phyloP scores from a whole-genome alignment of 1,140 invertebrate genomes.

The Micrasema minimum region DNA sequence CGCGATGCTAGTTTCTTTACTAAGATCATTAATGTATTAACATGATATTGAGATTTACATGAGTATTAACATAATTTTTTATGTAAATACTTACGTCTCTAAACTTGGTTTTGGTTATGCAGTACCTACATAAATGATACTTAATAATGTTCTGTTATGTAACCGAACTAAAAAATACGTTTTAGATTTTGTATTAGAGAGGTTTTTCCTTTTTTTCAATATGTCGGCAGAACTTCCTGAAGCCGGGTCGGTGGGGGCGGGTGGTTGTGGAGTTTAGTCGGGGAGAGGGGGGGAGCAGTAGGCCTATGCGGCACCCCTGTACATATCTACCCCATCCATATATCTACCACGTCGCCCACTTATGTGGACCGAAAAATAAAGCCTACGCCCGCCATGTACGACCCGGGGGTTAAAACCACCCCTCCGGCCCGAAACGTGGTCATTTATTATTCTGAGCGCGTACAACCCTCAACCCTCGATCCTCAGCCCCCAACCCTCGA shows the following conservation, averaged over 20 bases:
- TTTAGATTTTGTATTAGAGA: too few relatives aligned
- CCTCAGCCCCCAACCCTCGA: slow-evolving; percentile 18
- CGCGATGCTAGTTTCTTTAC: too few relatives aligned
- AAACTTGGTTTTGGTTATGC: too few relatives aligned
- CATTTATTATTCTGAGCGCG: slow-evolving; percentile 52
- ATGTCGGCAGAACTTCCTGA: slow-evolving; percentile 9
- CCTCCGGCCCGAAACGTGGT: slow-evolving; percentile 39
- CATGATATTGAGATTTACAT: too few relatives aligned
- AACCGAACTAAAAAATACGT: too few relatives aligned
- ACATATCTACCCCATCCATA: too few relatives aligned
- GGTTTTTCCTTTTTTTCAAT: slow-evolving; percentile 30
- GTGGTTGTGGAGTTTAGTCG: too few relatives aligned
- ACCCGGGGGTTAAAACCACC: slow-evolving; percentile 38
- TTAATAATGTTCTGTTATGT: too few relatives aligned
- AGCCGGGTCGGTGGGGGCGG: slow-evolving; percentile 1
- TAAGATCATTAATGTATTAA: too few relatives aligned
- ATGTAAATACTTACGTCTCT: too few relatives aligned
- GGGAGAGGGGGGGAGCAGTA: slow-evolving; percentile 23
- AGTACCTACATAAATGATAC: too few relatives aligned
- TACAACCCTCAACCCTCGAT: not conserved
- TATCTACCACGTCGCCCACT: slow-evolving; percentile 40
- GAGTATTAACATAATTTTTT: too few relatives aligned
- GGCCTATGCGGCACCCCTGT: slow-evolving; percentile 35
- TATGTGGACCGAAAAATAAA: slow-evolving; percentile 48
- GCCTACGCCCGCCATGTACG: slow-evolving; percentile 31